A percentile compares a stretch with the other conserved stretches of the same genome.
phyloP scores from a whole-genome alignment of 2,113 vertebrate genomes.

The Connochaetes taurinus region DNA sequence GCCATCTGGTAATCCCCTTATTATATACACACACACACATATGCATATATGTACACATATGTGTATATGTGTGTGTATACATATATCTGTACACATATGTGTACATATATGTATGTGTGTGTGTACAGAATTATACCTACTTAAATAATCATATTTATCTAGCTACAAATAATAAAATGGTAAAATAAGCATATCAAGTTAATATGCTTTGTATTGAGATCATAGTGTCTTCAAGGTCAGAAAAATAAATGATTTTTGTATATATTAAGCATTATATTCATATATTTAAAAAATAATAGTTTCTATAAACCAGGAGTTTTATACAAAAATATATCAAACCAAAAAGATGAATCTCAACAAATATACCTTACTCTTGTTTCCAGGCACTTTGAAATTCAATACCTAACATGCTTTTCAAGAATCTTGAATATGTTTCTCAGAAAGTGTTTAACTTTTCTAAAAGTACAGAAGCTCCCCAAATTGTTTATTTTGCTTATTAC shows the following conservation, averaged over 20 bases:
- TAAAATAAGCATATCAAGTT: slow-evolving; percentile 62
- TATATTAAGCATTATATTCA: slow-evolving; percentile 57
- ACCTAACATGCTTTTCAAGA: slow-evolving; percentile 22
- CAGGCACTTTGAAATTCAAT: slow-evolving; percentile 43
- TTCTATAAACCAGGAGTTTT: slow-evolving; percentile 64
- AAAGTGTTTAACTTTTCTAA: slow-evolving; percentile 11
- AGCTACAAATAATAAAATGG: slow-evolving; percentile 68
- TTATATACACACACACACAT: neutral
- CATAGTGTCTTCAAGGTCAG: slow-evolving; percentile 12
- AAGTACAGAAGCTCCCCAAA: neutral
- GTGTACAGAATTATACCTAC: slow-evolving; percentile 45
- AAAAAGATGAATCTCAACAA: slow-evolving; percentile 53
- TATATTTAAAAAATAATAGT: slow-evolving; percentile 66
- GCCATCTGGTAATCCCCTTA: neutral
- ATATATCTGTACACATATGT: too few species aligned
- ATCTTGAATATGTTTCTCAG: neutral
- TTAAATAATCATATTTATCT: slow-evolving; percentile 72
- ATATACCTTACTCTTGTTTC: neutral
- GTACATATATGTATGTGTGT: neutral
- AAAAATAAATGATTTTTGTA: slow-evolving; percentile 37
- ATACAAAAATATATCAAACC: slow-evolving; percentile 60
- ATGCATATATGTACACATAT: too few species aligned
- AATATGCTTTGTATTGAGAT: slow-evolving; percentile 12
- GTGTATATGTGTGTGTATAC: too few species aligned
- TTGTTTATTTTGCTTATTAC: neutral